phyloP scores from a whole-genome alignment of 2,797 vertebrate species.

The Mus minutoides region DNA sequence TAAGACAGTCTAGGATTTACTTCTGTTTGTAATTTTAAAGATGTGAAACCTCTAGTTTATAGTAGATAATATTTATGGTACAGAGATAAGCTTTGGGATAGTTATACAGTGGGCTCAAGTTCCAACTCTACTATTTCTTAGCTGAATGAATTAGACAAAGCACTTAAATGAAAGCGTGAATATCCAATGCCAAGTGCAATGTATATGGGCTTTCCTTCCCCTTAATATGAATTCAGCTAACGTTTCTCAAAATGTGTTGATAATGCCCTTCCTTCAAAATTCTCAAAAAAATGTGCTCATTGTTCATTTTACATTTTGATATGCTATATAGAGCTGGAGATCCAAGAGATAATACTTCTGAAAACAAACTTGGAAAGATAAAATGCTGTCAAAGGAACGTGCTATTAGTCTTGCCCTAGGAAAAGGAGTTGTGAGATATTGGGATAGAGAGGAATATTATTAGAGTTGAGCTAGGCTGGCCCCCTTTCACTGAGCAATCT shows the following conservation, averaged over 20 bases:
- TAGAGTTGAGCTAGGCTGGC: background rate
- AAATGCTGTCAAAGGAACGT: slow-evolving; percentile 31
- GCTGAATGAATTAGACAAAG: background rate
- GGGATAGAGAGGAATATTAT: background rate
- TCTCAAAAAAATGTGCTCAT: background rate
- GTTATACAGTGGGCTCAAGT: background rate
- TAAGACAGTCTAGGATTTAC: slow-evolving; percentile 24
- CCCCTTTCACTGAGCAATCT: background rate
- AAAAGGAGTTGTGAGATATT: background rate
- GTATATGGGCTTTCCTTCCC: background rate
- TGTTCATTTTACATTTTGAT: slow-evolving; percentile 25
- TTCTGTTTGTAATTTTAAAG: slow-evolving; percentile 47
- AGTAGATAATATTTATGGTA: background rate
- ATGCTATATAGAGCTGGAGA: background rate
- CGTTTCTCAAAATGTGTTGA: slow-evolving; percentile 50
- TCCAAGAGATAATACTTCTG: slow-evolving; percentile 18
- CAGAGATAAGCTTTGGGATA: background rate
- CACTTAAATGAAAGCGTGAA: slow-evolving; percentile 30
- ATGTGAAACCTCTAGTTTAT: background rate
- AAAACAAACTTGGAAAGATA: slow-evolving; percentile 35
- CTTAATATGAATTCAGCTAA: slow-evolving; percentile 28
- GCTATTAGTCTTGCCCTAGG: background rate
- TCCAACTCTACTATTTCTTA: slow-evolving; percentile 9
- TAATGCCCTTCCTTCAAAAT: background rate
- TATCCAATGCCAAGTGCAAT: slow-evolving; percentile 38